Percentiles rank a stretch among this genome's conserved stretches.
Evolutionary conservation across 1,140 invertebrate species (phyloP).

Genomic region (Drosophila funebris): DNA sequence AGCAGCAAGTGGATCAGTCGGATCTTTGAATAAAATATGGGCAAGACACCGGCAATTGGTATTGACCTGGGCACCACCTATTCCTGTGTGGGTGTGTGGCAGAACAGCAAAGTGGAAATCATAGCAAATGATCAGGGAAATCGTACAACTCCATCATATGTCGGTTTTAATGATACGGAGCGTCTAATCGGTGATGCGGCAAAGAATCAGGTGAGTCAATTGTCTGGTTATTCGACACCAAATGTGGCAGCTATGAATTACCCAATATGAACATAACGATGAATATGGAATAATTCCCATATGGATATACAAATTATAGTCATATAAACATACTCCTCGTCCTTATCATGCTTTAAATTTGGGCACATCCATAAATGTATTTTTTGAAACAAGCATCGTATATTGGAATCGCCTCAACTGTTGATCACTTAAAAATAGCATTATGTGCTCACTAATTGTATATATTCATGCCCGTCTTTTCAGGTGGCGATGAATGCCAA

Average conservation of each 20-base stretch:
- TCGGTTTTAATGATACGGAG: conserved; percentile 93
- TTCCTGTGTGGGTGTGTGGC: conserved; percentile 92
- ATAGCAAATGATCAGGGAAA: conserved; percentile 98
- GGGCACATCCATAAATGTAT: not conserved
- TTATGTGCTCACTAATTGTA: conserved; percentile 15
- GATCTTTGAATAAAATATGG: conserved; percentile 47
- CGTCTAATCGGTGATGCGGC: conserved; percentile 84
- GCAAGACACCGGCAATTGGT: conserved; percentile 87
- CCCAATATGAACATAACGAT: conserved; percentile 27
- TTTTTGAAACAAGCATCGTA: not conserved
- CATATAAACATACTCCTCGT: no score
- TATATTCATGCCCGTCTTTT: not conserved
- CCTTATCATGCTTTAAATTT: no score
- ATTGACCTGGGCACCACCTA: conserved; percentile 92
- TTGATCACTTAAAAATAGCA: conserved; percentile 22
- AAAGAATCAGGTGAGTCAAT: conserved; percentile 76
- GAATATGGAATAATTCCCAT: not conserved
- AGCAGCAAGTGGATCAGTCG: conserved; percentile 1
- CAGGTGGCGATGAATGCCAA: conserved; percentile 91
- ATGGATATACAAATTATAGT: conserved; percentile 12
- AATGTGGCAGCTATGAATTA: conserved; percentile 6
- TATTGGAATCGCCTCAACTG: not conserved
- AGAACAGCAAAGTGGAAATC: conserved; percentile 95
- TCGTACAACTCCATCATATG: conserved; percentile 95
- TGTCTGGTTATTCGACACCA: not conserved